Evolutionary conservation across 2,797 vertebrate species (phyloP).

Genomic region (Xiphophorus birchmanni): DNA sequence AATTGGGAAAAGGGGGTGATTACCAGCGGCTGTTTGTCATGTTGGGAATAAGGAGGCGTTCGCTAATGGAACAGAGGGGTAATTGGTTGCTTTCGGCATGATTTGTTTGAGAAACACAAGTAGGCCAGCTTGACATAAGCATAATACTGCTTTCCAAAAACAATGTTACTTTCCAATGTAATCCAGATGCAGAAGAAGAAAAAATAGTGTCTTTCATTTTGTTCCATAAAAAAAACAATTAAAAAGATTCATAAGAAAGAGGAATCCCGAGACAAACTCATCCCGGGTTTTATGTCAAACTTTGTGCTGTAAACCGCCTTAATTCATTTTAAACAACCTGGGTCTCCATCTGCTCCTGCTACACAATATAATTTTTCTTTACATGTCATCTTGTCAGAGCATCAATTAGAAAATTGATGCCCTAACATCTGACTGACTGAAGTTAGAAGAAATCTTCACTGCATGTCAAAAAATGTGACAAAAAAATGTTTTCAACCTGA

Average conservation of each 20-base stretch:
- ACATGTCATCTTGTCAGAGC: conserved; percentile 19
- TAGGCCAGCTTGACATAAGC: neutral
- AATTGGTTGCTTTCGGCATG: conserved; percentile 69
- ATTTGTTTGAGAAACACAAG: conserved; percentile 55
- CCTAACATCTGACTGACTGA: neutral
- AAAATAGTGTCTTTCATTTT: conserved; percentile 20
- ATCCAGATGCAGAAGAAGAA: conserved; percentile 24
- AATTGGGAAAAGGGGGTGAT: conserved; percentile 63
- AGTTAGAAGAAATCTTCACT: neutral
- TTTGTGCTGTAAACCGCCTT: conserved; percentile 48
- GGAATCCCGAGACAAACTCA: conserved; percentile 41
- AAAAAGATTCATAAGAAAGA: conserved; percentile 28
- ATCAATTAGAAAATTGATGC: conserved; percentile 36
- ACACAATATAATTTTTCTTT: conserved; percentile 38
- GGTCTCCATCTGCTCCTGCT: conserved; percentile 66
- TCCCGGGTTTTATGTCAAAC: conserved; percentile 46
- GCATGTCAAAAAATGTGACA: neutral
- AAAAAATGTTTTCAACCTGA: neutral
- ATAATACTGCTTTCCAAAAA: conserved; percentile 19
- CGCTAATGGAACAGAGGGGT: conserved; percentile 50
- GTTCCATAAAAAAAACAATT: conserved; percentile 1
- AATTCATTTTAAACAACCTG: conserved; percentile 30
- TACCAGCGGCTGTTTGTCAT: conserved; percentile 67
- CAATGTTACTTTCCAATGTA: conserved; percentile 1
- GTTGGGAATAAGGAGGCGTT: conserved; percentile 47